A percentile compares a stretch with the other conserved stretches of the same genome.
Evolutionary conservation across 2,113 vertebrate species (phyloP).

Genomic region (Hymenochirus boettgeri): DNA sequence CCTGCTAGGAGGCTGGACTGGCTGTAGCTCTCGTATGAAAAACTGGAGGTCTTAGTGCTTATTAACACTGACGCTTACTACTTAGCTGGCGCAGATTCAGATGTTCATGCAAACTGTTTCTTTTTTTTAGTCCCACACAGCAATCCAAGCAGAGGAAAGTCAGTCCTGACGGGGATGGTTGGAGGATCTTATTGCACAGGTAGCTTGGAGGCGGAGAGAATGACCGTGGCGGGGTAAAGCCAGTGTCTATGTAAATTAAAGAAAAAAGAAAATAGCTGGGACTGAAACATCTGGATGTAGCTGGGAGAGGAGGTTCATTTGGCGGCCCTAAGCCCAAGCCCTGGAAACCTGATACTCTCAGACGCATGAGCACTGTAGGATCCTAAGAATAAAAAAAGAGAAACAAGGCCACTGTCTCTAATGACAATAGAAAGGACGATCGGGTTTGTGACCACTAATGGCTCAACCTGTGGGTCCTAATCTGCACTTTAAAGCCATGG

Average conservation of each 20-base stretch:
- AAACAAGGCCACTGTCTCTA: constrained; percentile 11
- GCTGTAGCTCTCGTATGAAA: too few species aligned
- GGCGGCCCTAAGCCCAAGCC: constrained; percentile 3
- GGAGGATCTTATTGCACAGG: neutral
- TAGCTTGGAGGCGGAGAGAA: constrained; percentile 13
- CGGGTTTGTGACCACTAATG: neutral
- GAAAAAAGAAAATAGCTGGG: neutral
- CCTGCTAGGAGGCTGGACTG: too few species aligned
- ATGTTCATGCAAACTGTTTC: constrained; percentile 7
- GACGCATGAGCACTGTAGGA: constrained; percentile 20
- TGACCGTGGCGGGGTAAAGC: too few species aligned
- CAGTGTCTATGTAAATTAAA: constrained; percentile 12
- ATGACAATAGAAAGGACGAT: too few species aligned
- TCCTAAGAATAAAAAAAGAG: constrained; percentile 24
- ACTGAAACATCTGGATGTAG: constrained; percentile 25
- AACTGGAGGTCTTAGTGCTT: neutral
- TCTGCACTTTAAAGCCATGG: constrained; percentile 19
- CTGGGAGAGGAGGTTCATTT: neutral
- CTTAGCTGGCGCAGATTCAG: neutral
- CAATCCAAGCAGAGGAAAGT: neutral
- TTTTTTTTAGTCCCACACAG: constrained; percentile 11
- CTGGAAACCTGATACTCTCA: constrained; percentile 16
- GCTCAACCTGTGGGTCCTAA: neutral
- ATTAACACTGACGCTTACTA: constrained; percentile 12
- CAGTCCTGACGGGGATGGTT: neutral